Evolutionary conservation across 2,797 vertebrate species (phyloP).

Genomic region (Lophotriccus pileatus): DNA sequence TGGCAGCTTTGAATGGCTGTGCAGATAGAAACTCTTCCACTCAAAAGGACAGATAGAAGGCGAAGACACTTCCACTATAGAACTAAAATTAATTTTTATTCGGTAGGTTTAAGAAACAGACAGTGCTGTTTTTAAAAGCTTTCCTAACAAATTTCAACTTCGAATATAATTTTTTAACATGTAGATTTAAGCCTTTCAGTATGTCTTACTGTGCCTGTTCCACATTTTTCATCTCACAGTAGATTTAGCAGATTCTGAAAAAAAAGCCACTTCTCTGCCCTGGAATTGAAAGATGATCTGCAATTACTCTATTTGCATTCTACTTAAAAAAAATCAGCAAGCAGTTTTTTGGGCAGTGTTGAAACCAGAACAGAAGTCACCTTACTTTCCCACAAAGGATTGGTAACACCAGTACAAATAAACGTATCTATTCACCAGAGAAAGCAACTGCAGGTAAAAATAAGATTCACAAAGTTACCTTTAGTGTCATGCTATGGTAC

Average conservation of each 20-base stretch:
- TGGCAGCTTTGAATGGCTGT: neutral
- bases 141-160: neutral
- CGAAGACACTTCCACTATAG: neutral
- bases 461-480: neutral
- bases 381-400: neutral
- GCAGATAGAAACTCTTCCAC: neutral
- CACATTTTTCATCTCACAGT: neutral
- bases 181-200: neutral
- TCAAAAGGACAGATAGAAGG: neutral
- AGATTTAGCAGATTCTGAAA: neutral
- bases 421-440: neutral
- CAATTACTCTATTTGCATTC: neutral
- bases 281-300: neutral
- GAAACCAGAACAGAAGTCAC: neutral
- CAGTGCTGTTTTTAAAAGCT: neutral
- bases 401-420: neutral
- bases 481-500: neutral
- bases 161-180: neutral
- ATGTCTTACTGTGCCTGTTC: neutral
- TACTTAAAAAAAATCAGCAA: neutral
- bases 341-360: neutral
- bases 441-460: neutral
- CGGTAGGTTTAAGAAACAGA: neutral
- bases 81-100: neutral
- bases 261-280: neutral